Conservation (phyloP, 2,888 invertebrate species). For the Drosophila siamana region DNA sequence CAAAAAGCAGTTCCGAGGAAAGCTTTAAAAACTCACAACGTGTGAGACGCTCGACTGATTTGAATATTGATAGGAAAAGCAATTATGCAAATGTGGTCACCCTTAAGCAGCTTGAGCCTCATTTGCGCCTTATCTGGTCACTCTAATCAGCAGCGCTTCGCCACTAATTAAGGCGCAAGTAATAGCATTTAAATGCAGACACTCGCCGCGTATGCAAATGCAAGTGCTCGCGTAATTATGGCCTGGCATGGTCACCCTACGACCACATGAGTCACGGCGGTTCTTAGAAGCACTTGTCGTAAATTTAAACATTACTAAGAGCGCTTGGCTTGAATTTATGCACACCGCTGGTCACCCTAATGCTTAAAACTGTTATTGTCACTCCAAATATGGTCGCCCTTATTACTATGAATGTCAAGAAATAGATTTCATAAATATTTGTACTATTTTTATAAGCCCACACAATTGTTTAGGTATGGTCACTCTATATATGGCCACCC, state of each 20-base stretch:
- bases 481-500: not conserved
- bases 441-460: too few relatives aligned
- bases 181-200: not conserved
- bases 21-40: constrained; percentile 31
- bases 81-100: constrained; percentile 55
- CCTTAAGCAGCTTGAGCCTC: constrained; percentile 18
- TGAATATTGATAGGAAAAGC: constrained; percentile 32
- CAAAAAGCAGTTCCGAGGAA: constrained; percentile 4
- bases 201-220: not conserved
- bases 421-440: too few relatives aligned
- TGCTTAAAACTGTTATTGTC: too few relatives aligned
- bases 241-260: constrained; percentile 6
- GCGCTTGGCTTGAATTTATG: too few relatives aligned
- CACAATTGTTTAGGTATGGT: too few relatives aligned
- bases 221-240: not conserved
- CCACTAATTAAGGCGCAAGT: not conserved
- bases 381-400: too few relatives aligned
- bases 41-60: constrained; percentile 31
- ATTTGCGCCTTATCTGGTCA: constrained; percentile 1
- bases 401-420: too few relatives aligned
- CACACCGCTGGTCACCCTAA: too few relatives aligned
- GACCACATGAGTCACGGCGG: not conserved
- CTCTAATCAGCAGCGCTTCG: not conserved
- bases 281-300: too few relatives aligned
- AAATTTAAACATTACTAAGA: too few relatives aligned